These are phyloP conservation scores for Pseudachorutes palmiensis DNA, from an alignment of 1,140 invertebrate species.

Conservation along the genomic window DNA sequence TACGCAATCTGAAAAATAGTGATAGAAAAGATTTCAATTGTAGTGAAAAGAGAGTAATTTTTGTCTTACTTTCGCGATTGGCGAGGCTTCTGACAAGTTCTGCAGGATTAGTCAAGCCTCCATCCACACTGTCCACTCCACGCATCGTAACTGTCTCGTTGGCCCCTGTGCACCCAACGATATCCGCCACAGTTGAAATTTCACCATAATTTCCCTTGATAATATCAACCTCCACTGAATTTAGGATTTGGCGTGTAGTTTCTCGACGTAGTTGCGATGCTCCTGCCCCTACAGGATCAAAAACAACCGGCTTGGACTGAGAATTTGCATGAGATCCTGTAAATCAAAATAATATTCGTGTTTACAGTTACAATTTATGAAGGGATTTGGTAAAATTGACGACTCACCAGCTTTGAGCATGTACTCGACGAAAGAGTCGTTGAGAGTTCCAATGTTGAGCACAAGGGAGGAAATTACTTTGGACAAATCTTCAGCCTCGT, in stretches of 20 bases:
- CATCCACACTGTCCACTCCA: conserved; percentile 5
- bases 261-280: background rate
- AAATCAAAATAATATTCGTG: background rate
- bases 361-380: background rate
- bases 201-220: conserved; percentile 10
- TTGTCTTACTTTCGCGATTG: background rate
- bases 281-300: conserved; percentile 9
- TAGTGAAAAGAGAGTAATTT: background rate
- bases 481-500: background rate
- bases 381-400: too few relatives aligned
- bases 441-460: background rate
- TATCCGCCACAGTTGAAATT: conserved; percentile 1
- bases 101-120: background rate
- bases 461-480: background rate
- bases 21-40: background rate
- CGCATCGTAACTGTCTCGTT: background rate
- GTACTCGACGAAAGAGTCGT: background rate
- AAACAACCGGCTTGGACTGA: background rate
- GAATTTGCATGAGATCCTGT: background rate
- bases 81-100: background rate
- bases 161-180: background rate
- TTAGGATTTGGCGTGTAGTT: background rate
- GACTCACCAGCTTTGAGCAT: background rate
- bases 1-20: background rate
- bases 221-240: background rate